Base-by-base conservation (phyloP, 2,113 vertebrate species). In the Grallaria varia region DNA sequence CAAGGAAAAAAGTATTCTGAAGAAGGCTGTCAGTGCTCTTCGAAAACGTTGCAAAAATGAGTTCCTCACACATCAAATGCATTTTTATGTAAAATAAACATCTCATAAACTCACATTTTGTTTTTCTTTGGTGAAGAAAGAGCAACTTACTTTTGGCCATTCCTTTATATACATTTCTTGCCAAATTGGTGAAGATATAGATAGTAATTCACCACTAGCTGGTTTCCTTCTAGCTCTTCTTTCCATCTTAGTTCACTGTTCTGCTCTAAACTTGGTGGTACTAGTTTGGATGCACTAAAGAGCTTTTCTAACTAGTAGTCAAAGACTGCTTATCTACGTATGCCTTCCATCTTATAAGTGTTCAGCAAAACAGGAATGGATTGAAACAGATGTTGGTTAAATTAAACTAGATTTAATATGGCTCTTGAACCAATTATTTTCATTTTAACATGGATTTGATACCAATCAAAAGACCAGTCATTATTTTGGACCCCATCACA, bases 241-340 rank as follows among this genome's bases (percentile, higher is more conserved):
- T 79, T 66, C 17, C 56, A 5, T 33, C 22, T 78, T 25, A 59
- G 20, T 53, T 12, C 37, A n/a, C 20, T 69, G 6, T 62, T 24
- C 22, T 85, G 33, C 55, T 73, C 21, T 71, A 67, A 75, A 62
- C 9, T 72, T 10, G 50, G 6, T 53, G 45, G 23, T 33, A 50
- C 15, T 24, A 12, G 12, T 63, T 44, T 4, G 16, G 24, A n/a
- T 88, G 10, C 30, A 53, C 11, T 8, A 21, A 69, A 72, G 71
- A 11, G 6, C 25, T 64, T 87, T 76, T 74, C 52, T 50, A 64
- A 85, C 4, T 27, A 58, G n/a, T 40, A 4, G 6, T 14, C 4
- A 12, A 62, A 90, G 63, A 14, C 4, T 4, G 0, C 9, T 62
- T 74, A 63, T 37, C 24, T 84, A 63, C 0, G 0, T 35, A 35